Evolutionary conservation across 2,113 vertebrate genomes (phyloP).

Genomic region (Cynoglossus semilaevis): DNA sequence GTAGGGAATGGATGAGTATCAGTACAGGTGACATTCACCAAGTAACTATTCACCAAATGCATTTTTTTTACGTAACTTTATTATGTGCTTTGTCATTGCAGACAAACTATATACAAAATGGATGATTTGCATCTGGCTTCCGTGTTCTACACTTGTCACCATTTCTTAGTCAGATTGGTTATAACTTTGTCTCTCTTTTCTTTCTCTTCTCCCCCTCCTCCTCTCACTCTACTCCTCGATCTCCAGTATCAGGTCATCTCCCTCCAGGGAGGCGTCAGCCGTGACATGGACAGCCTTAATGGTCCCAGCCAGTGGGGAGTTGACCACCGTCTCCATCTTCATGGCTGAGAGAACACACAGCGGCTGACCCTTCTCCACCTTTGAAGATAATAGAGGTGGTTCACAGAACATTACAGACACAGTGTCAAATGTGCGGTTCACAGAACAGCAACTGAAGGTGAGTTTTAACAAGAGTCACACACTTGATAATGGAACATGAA

Average conservation of each 20-base stretch:
- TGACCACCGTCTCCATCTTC: conserved; percentile 97
- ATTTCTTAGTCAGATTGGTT: conserved; percentile 31
- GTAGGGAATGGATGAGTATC: background rate
- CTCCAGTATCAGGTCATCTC: conserved; percentile 91
- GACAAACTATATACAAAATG: conserved; percentile 20
- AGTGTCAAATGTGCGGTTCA: background rate
- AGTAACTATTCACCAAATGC: background rate
- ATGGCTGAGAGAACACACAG: conserved; percentile 91
- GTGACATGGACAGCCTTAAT: conserved; percentile 79
- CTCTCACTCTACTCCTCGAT: conserved; percentile 67
- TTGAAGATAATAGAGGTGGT: background rate
- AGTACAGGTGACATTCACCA: background rate
- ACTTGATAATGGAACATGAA: background rate
- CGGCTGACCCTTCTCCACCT: conserved; percentile 85
- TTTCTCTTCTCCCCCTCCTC: background rate
- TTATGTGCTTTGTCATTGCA: background rate
- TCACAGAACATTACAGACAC: conserved; percentile 9
- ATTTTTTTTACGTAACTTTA: conserved; percentile 12
- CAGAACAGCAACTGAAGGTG: background rate
- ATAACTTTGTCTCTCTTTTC: background rate
- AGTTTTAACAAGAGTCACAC: background rate
- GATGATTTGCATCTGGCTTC: background rate
- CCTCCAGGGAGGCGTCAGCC: conserved; percentile 82
- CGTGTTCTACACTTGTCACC: background rate
- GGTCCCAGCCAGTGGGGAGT: conserved; percentile 83